These are phyloP conservation scores for Luidia sarsii DNA, from an alignment of 53 echinoderm and acorn worm genomes.

Conservation along the genomic window DNA sequence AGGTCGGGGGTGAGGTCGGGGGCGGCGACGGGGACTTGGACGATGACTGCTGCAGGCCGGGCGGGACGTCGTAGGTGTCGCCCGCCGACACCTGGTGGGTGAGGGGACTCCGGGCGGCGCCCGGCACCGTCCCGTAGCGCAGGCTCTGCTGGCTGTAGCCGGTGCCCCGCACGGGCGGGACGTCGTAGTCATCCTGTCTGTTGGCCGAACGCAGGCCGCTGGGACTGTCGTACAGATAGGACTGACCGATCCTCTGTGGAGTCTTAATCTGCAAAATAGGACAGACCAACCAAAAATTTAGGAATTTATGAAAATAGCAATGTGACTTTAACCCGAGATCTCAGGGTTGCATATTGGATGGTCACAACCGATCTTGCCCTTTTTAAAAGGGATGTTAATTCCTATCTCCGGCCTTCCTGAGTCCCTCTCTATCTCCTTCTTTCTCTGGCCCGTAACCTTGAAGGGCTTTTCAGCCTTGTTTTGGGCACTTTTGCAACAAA, in stretches of 20 bases:
- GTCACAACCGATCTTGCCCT: too few species aligned
- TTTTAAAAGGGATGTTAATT: too few species aligned
- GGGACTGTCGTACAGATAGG: slow-evolving; percentile 65
- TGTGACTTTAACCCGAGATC: too few species aligned
- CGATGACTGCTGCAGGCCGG: slow-evolving; percentile 12
- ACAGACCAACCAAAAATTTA: too few species aligned
- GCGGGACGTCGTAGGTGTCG: slow-evolving; percentile 73
- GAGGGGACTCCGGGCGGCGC: slow-evolving; percentile 46
- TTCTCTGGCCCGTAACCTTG: too few species aligned
- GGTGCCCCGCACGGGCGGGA: slow-evolving; percentile 66
- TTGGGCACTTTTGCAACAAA: too few species aligned
- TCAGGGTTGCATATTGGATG: too few species aligned
- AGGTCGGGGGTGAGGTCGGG: slow-evolving; percentile 64
- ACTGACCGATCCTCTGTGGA: slow-evolving; percentile 39
- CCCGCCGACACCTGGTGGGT: slow-evolving; percentile 21
- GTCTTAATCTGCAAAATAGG: slow-evolving; percentile 49
- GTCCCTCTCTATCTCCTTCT: too few species aligned
- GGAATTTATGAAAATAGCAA: too few species aligned
- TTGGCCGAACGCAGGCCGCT: slow-evolving; percentile 10
- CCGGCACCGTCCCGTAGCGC: slow-evolving; percentile 51
- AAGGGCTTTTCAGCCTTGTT: too few species aligned
- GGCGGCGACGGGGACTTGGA: slow-evolving; percentile 20
- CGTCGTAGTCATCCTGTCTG: slow-evolving; percentile 80
- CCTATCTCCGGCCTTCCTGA: too few species aligned
- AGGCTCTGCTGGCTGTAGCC: slow-evolving; percentile 35